These are phyloP conservation scores for Hypselothyrea guttata DNA, from an alignment of 2,888 invertebrate genomes.

Conservation along the genomic window DNA sequence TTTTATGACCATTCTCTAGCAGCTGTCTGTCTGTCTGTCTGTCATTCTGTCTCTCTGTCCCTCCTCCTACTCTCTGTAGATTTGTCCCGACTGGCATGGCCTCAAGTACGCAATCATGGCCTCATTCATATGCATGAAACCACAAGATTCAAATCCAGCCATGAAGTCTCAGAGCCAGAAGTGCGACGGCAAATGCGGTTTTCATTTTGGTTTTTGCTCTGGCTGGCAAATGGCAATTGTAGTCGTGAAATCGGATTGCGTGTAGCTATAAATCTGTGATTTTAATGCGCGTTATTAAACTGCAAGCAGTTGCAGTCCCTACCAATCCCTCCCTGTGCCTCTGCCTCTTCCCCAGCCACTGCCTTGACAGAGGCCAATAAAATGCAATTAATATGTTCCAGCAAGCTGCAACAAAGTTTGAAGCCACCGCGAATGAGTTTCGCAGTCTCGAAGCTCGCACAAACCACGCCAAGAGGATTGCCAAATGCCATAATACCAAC, in stretches of 20 bases:
- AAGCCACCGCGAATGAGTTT: slow-evolving; percentile 31
- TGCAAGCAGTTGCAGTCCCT: slow-evolving; percentile 53
- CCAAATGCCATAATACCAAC: no score
- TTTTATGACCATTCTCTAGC: slow-evolving; percentile 40
- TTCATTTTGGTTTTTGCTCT: slow-evolving; percentile 10
- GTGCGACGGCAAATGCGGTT: slow-evolving; percentile 40
- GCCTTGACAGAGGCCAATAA: slow-evolving; percentile 65
- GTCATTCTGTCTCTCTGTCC: neutral
- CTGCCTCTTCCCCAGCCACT: neutral
- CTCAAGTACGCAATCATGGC: slow-evolving; percentile 17
- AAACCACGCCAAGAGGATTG: slow-evolving; percentile 53
- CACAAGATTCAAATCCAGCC: slow-evolving; percentile 28
- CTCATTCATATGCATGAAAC: slow-evolving; percentile 33
- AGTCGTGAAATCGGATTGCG: slow-evolving; percentile 73
- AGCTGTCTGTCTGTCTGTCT: neutral
- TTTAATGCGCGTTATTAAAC: slow-evolving; percentile 75
- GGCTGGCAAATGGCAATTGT: slow-evolving; percentile 43
- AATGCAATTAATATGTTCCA: slow-evolving; percentile 78
- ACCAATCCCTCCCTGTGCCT: neutral
- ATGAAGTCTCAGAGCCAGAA: slow-evolving; percentile 8
- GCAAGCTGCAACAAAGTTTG: slow-evolving; percentile 71
- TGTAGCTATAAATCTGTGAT: slow-evolving; percentile 72
- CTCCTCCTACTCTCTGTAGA: neutral
- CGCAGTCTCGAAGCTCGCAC: slow-evolving; percentile 53
- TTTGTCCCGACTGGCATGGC: neutral